Evolutionary conservation across 2,797 vertebrate genomes (phyloP).

Genomic region (Syngnathus acus): DNA sequence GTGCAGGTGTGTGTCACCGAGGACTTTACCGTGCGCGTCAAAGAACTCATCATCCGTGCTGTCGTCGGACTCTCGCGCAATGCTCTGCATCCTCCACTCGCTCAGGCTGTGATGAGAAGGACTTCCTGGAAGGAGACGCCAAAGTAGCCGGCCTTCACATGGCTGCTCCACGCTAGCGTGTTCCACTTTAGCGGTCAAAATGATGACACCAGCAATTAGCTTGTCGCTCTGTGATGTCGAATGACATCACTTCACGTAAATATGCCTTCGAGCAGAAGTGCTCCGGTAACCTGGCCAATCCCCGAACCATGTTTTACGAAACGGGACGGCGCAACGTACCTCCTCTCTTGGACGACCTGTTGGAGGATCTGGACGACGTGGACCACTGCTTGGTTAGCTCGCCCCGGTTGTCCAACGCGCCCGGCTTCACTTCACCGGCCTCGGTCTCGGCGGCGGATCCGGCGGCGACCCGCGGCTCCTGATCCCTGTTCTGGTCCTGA

Average conservation of each 20-base stretch:
- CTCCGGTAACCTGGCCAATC: too few species aligned
- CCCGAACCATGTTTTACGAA: too few species aligned
- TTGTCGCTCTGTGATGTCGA: not conserved
- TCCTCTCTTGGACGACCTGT: conserved; percentile 88
- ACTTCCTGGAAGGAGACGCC: conserved; percentile 70
- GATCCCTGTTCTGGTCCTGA: conserved; percentile 64
- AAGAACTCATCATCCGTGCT: conserved; percentile 98
- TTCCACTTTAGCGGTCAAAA: not conserved
- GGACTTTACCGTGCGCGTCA: conserved; percentile 83
- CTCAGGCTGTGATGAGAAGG: conserved; percentile 92
- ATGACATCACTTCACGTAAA: too few species aligned
- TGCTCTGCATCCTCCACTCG: conserved; percentile 99
- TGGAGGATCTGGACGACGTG: conserved; percentile 89
- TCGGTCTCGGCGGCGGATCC: conserved; percentile 38
- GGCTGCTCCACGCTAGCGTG: too few species aligned
- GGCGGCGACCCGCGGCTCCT: conserved; percentile 20
- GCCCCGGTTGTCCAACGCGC: conserved; percentile 69
- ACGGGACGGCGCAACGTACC: conserved; percentile 61
- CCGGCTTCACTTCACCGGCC: conserved; percentile 50
- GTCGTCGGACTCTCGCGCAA: conserved; percentile 93
- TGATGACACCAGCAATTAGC: not conserved
- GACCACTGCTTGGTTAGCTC: conserved; percentile 97
- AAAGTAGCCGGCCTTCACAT: not conserved
- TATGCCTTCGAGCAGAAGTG: too few species aligned
- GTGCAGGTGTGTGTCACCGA: not conserved